Evolutionary conservation across 2,797 vertebrate species (phyloP).

Genomic region (Helostoma temminkii): DNA sequence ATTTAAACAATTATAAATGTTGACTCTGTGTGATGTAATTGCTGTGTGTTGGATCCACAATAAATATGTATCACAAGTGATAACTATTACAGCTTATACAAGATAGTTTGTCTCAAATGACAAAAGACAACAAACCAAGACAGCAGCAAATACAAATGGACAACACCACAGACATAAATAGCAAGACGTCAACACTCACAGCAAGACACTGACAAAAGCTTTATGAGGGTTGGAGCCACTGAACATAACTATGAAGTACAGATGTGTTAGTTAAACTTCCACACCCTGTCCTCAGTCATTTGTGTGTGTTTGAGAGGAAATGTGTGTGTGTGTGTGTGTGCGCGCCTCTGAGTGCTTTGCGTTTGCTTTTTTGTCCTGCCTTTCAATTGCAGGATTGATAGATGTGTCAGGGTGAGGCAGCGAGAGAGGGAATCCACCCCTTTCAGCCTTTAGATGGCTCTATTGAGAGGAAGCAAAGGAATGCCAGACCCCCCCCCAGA

Average conservation of each 20-base stretch:
- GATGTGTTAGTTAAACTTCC: constrained; percentile 65
- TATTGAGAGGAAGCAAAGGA: constrained; percentile 60
- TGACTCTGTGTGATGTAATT: constrained; percentile 14
- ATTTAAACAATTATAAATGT: constrained; percentile 18
- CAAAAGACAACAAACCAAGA: constrained; percentile 63
- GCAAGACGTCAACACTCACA: constrained; percentile 60
- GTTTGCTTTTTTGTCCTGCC: constrained; percentile 50
- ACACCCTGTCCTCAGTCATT: constrained; percentile 26
- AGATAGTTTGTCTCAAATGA: constrained; percentile 54
- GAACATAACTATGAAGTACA: constrained; percentile 71
- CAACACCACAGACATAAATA: constrained; percentile 66
- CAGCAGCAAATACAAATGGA: constrained; percentile 58
- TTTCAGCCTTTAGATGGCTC: constrained; percentile 64
- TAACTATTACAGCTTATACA: constrained; percentile 49
- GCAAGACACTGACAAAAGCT: constrained; percentile 59
- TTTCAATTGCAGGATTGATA: constrained; percentile 62
- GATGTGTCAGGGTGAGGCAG: constrained; percentile 56
- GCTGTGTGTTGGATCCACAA: constrained; percentile 22
- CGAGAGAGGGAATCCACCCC: constrained; percentile 54
- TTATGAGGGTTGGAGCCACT: constrained; percentile 54
- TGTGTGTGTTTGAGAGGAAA: constrained; percentile 20
- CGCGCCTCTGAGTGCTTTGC: constrained; percentile 28
- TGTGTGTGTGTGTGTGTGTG: constrained; percentile 17
- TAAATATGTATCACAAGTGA: constrained; percentile 48
- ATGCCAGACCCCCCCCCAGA: constrained; percentile 19